These are phyloP conservation scores for Caenorhabditis sp. DNA, from an alignment of 2,888 invertebrate genomes.

Conservation along the genomic window DNA sequence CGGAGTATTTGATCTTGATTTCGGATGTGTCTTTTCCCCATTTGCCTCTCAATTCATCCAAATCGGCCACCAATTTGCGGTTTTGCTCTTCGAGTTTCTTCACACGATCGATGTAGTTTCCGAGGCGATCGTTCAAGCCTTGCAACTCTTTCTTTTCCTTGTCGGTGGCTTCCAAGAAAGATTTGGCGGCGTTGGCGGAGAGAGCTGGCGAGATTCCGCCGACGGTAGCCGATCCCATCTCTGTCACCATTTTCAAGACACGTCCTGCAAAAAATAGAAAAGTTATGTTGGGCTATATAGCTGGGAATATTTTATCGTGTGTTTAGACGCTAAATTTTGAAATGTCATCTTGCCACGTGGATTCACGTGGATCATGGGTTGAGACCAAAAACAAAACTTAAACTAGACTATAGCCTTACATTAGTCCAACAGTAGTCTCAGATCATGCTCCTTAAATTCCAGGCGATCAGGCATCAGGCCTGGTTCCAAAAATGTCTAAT, in stretches of 20 bases:
- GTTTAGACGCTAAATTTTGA: neutral
- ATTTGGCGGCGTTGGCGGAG: constrained; percentile 69
- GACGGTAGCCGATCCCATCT: constrained; percentile 70
- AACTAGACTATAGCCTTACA: too few relatives aligned
- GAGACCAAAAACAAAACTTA: too few relatives aligned
- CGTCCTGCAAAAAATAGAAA: constrained; percentile 59
- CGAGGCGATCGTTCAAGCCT: constrained; percentile 74
- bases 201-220: constrained; percentile 70
- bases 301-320: neutral
- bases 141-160: constrained; percentile 74
- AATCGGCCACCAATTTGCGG: constrained; percentile 69
- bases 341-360: too few relatives aligned
- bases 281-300: neutral
- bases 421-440: too few relatives aligned
- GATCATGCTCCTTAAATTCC: too few relatives aligned
- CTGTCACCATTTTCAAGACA: constrained; percentile 71
- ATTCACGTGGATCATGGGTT: too few relatives aligned
- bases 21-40: constrained; percentile 71
- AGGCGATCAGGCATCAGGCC: too few relatives aligned
- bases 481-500: too few relatives aligned
- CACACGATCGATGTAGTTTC: constrained; percentile 75
- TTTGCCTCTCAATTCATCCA: constrained; percentile 69
- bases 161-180: constrained; percentile 71
- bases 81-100: constrained; percentile 71
- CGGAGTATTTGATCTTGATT: constrained; percentile 72